Evolutionary conservation across 1,140 invertebrate genomes (phyloP).

Genomic region (Trichonephila clavipes): DNA sequence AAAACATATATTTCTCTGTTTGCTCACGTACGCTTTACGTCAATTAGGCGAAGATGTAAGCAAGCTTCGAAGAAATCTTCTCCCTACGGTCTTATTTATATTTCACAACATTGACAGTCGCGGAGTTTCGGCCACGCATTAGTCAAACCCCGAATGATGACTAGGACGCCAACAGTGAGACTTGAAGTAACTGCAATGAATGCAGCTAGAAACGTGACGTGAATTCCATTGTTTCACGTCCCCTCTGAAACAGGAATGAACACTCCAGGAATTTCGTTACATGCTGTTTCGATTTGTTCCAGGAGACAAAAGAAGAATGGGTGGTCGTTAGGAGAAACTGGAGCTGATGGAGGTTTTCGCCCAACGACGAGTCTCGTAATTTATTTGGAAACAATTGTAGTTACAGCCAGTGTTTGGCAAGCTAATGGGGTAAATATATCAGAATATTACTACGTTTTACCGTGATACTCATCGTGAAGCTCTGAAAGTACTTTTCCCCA

Average conservation of each 20-base stretch:
- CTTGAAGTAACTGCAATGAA: slow-evolving; percentile 47
- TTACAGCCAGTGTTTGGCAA: slow-evolving; percentile 36
- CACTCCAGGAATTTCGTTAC: slow-evolving; percentile 64
- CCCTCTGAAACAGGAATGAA: background rate
- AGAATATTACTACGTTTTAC: background rate
- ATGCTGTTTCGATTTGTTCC: slow-evolving; percentile 72
- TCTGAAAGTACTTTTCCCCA: background rate
- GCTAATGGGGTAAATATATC: slow-evolving; percentile 41
- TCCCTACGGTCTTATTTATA: slow-evolving; percentile 60
- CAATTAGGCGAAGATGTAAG: background rate
- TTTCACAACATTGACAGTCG: slow-evolving; percentile 43
- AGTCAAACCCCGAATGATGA: background rate
- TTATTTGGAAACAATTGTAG: slow-evolving; percentile 59
- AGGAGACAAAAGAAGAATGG: slow-evolving; percentile 54
- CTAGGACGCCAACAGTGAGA: background rate
- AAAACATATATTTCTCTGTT: background rate
- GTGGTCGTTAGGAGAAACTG: slow-evolving; percentile 59
- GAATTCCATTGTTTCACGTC: slow-evolving; percentile 58
- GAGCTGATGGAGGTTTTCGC: slow-evolving; percentile 10
- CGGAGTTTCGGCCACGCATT: background rate
- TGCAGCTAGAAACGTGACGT: slow-evolving; percentile 53
- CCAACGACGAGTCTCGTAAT: background rate
- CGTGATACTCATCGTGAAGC: background rate
- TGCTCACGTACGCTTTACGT: background rate
- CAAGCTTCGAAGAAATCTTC: background rate